Percentiles rank a stretch among this genome's conserved stretches.
Evolutionary conservation across 2,888 invertebrate species (phyloP).

Genomic region (Phorcus lineatus): DNA sequence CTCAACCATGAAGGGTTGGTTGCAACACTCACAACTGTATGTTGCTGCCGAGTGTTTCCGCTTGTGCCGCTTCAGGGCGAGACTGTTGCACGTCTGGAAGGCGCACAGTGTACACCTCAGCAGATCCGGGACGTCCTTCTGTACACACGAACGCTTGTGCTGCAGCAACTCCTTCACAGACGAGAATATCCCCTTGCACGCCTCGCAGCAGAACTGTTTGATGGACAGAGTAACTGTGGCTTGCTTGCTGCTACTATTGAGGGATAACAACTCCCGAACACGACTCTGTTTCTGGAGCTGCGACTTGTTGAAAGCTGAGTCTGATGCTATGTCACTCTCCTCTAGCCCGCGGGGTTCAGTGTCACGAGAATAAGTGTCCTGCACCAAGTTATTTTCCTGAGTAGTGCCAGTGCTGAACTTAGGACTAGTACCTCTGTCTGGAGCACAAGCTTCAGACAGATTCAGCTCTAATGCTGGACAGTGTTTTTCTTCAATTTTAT

Average conservation of each 20-base stretch:
- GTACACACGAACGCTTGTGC: conserved; percentile 16
- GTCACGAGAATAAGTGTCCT: neutral
- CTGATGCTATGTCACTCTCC: neutral
- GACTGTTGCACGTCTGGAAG: neutral
- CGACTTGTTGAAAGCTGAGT: neutral
- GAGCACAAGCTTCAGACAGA: neutral
- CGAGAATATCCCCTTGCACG: neutral
- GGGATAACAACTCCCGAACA: neutral
- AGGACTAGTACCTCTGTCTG: neutral
- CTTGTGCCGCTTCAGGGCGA: neutral
- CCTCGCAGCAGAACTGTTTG: neutral
- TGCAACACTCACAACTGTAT: neutral
- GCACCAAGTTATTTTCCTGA: too few species aligned
- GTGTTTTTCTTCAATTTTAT: neutral
- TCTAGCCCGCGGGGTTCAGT: neutral
- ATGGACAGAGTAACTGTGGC: neutral
- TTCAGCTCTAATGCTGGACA: neutral
- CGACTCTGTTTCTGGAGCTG: neutral
- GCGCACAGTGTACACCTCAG: neutral
- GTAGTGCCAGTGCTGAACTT: neutral
- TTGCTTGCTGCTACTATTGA: conserved; percentile 18
- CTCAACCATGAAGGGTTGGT: neutral
- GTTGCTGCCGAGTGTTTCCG: neutral
- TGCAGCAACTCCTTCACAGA: conserved; percentile 9
- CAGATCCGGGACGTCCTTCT: neutral